Evolutionary conservation across 1,140 invertebrate species (phyloP).

Genomic region (Drosophila repleta): DNA sequence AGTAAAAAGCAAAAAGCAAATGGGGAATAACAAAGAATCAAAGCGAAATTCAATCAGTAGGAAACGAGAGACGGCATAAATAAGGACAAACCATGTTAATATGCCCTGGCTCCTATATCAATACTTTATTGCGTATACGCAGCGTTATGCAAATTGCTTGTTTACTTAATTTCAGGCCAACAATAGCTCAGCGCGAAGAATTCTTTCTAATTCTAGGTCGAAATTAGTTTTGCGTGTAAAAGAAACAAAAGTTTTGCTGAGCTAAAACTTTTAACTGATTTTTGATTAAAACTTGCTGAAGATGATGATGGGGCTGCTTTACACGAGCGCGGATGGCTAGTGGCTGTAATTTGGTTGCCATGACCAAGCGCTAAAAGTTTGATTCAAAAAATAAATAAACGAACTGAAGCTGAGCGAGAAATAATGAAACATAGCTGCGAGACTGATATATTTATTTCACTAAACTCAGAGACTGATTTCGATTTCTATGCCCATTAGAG

Average conservation of each 20-base stretch:
- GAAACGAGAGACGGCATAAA: slow-evolving; percentile 45
- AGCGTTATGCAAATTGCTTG: slow-evolving; percentile 71
- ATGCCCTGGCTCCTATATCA: slow-evolving; percentile 61
- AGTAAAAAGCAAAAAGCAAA: slow-evolving; percentile 58
- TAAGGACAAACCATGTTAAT: slow-evolving; percentile 69
- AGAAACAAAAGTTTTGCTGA: slow-evolving; percentile 13
- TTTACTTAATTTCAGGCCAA: slow-evolving; percentile 33
- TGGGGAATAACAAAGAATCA: slow-evolving; percentile 23
- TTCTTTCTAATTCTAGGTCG: slow-evolving; percentile 52
- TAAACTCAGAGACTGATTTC: too few relatives aligned
- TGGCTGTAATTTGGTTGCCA: slow-evolving; percentile 36
- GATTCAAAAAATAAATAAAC: slow-evolving; percentile 3
- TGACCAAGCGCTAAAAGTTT: slow-evolving; percentile 43
- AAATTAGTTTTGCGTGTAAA: slow-evolving; percentile 49
- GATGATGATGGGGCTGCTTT: background rate
- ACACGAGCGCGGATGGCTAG: slow-evolving; percentile 21
- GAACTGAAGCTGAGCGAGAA: slow-evolving; percentile 10
- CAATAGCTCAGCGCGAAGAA: slow-evolving; percentile 27
- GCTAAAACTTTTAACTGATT: slow-evolving; percentile 60
- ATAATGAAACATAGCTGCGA: slow-evolving; percentile 23
- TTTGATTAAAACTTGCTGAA: slow-evolving; percentile 71
- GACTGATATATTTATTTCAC: slow-evolving; percentile 23
- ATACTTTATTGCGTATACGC: slow-evolving; percentile 74
- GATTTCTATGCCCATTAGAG: too few relatives aligned
- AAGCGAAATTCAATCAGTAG: slow-evolving; percentile 45